Percentiles rank a stretch among this genome's conserved stretches.
Conservation (phyloP, 2,113 vertebrate species). For the Catharus fuscescens region DNA sequence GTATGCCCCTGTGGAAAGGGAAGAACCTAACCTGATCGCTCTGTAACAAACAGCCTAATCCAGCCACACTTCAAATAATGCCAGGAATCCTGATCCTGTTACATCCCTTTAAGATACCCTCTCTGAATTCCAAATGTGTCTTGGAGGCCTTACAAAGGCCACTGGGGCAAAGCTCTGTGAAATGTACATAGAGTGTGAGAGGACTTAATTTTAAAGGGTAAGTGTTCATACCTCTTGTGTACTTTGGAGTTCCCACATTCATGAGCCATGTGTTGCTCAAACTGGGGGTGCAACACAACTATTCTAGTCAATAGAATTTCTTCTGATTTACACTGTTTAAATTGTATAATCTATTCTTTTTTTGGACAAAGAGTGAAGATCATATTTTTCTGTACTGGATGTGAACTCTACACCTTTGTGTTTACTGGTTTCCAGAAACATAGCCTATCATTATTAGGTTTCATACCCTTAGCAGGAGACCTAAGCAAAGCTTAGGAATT, state of each 20-base stretch:
- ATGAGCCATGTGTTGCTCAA: background rate
- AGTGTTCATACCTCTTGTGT: background rate
- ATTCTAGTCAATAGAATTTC: background rate
- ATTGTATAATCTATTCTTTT: background rate
- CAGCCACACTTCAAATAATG: background rate
- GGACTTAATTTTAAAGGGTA: background rate
- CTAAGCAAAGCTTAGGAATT: background rate
- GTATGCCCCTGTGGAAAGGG: background rate
- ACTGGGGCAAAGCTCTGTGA: background rate
- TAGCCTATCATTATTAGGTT: background rate
- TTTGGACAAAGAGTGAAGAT: background rate
- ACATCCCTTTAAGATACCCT: background rate
- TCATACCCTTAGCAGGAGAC: background rate
- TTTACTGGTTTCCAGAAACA: background rate
- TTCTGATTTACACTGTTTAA: background rate
- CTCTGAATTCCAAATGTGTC: background rate
- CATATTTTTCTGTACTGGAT: background rate
- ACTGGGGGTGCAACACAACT: background rate
- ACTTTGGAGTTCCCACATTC: background rate
- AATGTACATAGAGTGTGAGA: background rate
- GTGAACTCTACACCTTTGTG: background rate
- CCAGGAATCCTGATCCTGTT: background rate
- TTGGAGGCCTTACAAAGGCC: background rate
- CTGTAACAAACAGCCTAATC: background rate
- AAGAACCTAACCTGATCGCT: background rate